Evolutionary conservation across 2,888 invertebrate genomes (phyloP).

Genomic region (Scaptomyza polygonia): DNA sequence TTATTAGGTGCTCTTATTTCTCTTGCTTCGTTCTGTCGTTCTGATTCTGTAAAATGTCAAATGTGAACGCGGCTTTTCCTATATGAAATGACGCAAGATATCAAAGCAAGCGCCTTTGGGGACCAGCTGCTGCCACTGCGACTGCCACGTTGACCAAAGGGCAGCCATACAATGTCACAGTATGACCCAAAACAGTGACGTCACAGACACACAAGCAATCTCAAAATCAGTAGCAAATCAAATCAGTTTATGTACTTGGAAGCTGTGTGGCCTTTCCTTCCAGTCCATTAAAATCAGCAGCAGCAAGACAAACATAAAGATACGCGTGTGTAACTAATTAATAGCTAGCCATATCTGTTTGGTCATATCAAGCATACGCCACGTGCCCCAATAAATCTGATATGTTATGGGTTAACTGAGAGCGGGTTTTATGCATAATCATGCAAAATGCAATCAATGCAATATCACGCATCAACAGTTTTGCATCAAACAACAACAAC

Average conservation of each 20-base stretch:
- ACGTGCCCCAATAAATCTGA: constrained; percentile 27
- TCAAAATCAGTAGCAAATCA: constrained; percentile 8
- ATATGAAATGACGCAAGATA: constrained; percentile 71
- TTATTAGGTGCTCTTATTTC: constrained; percentile 41
- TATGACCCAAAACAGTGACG: constrained; percentile 53
- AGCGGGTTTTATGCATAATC: constrained; percentile 17
- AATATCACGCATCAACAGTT: constrained; percentile 54
- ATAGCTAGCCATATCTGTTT: constrained; percentile 25
- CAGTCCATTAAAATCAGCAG: constrained; percentile 43
- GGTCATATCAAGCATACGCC: constrained; percentile 53
- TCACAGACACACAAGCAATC: constrained; percentile 26
- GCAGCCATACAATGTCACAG: constrained; percentile 49
- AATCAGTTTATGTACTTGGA: constrained; percentile 25
- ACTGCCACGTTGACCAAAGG: constrained; percentile 48
- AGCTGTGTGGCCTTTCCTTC: constrained; percentile 24
- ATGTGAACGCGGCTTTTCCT: constrained; percentile 63
- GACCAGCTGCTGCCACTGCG: constrained; percentile 1
- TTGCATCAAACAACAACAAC: constrained; percentile 18
- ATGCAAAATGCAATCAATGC: constrained; percentile 53
- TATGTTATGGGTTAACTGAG: constrained; percentile 21
- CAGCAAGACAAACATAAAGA: constrained; percentile 10
- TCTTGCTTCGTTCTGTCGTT: constrained; percentile 5
- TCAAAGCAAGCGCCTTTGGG: constrained; percentile 48
- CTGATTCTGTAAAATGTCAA: constrained; percentile 64
- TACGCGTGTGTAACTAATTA: constrained; percentile 48